These are phyloP conservation scores for Lagorchestes hirsutus DNA, from an alignment of 2,797 vertebrate genomes.

Conservation along the genomic window DNA sequence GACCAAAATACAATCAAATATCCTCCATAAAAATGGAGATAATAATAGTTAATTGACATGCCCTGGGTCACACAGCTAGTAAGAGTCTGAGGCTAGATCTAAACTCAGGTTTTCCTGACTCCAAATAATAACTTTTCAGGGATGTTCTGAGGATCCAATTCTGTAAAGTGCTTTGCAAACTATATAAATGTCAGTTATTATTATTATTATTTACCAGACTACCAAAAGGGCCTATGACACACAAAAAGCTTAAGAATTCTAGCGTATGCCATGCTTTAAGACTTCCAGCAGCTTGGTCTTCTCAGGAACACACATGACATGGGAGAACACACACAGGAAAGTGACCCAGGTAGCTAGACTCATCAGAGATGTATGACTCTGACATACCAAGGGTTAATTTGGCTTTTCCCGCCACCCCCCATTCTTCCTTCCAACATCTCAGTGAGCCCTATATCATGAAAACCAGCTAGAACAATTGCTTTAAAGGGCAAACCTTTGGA, in stretches of 20 bases:
- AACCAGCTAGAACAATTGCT: not conserved
- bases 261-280: not conserved
- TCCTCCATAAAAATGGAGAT: too few species aligned
- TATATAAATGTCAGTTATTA: too few species aligned
- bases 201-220: not conserved
- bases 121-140: too few species aligned
- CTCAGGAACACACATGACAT: not conserved
- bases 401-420: too few species aligned
- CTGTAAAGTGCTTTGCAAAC: too few species aligned
- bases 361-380: not conserved
- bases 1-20: too few species aligned
- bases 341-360: not conserved
- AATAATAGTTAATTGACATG: too few species aligned
- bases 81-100: too few species aligned
- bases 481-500: not conserved
- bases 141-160: too few species aligned
- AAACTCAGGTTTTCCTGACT: too few species aligned
- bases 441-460: not conserved
- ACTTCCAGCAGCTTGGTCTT: not conserved
- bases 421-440: not conserved
- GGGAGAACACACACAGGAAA: not conserved
- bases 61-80: too few species aligned
- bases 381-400: not conserved
- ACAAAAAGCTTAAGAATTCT: not conserved
- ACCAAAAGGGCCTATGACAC: not conserved